Percentiles rank a stretch among this genome's conserved stretches.
These are phyloP conservation scores for Adrianichthys oophorus DNA, from an alignment of 2,797 vertebrate species.

Conservation along the genomic window DNA sequence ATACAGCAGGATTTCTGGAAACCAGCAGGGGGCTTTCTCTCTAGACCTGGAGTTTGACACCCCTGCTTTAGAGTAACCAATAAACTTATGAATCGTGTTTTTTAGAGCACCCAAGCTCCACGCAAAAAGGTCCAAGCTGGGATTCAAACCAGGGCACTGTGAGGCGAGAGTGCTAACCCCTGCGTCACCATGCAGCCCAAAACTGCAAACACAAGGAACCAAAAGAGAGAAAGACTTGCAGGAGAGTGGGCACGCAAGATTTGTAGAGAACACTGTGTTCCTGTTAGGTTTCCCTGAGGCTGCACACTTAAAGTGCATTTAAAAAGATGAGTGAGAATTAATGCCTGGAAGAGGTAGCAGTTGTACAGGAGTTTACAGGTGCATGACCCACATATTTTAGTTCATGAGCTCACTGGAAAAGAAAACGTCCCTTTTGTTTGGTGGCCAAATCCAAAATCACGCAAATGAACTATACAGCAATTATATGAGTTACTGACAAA, in stretches of 20 bases:
- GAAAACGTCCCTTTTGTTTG: neutral
- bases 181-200: no score
- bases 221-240: slow-evolving; percentile 6
- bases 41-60: no score
- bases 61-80: no score
- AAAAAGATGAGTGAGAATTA: slow-evolving; percentile 68
- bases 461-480: slow-evolving; percentile 21
- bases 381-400: slow-evolving; percentile 36
- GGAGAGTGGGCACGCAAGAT: slow-evolving; percentile 56
- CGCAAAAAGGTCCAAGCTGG: no score
- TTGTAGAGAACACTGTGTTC: slow-evolving; percentile 43
- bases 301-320: slow-evolving; percentile 71
- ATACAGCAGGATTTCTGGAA: no score
- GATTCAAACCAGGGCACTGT: no score
- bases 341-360: slow-evolving; percentile 34
- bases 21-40: no score
- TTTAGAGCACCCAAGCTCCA: no score
- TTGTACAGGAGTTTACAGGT: slow-evolving; percentile 57
- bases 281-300: slow-evolving; percentile 55
- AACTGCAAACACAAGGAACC: neutral
- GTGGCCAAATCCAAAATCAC: slow-evolving; percentile 17
- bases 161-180: no score
- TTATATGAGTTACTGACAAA: slow-evolving; percentile 9
- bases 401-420: slow-evolving; percentile 22
- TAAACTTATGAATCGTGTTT: no score